phyloP scores from a whole-genome alignment of 2,888 invertebrate species.

The Dichetophora obliterata region DNA sequence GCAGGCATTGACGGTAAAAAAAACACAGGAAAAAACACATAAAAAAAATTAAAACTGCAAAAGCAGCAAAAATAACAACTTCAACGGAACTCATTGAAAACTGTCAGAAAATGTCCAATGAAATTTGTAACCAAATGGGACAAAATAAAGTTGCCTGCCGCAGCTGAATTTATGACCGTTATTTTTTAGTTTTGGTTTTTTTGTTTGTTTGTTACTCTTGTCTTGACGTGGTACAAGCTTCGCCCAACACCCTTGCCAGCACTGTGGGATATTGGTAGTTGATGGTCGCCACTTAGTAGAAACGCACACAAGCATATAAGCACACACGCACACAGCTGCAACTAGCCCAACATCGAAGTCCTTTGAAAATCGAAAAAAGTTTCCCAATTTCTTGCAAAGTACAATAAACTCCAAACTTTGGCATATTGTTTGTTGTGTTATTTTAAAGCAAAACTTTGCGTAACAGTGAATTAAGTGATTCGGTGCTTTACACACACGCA shows the following conservation, averaged over 20 bases:
- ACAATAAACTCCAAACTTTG: neutral
- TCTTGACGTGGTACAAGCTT: neutral
- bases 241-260: neutral
- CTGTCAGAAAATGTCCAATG: slow-evolving; percentile 19
- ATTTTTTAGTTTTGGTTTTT: neutral
- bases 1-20: too few species aligned
- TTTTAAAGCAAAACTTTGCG: neutral
- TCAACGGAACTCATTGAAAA: neutral
- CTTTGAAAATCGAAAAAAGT: neutral
- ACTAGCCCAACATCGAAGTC: too few species aligned
- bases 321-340: too few species aligned
- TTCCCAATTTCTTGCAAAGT: slow-evolving; percentile 29
- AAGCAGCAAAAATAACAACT: neutral
- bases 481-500: neutral
- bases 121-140: slow-evolving; percentile 20
- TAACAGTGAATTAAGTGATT: slow-evolving; percentile 10
- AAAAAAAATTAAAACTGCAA: neutral
- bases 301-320: too few species aligned
- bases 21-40: neutral
- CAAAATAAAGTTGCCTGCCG: slow-evolving; percentile 32
- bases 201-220: neutral
- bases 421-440: neutral
- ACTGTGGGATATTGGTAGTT: neutral
- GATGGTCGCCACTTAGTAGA: too few species aligned
- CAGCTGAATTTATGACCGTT: slow-evolving; percentile 33